Base-by-base conservation (phyloP, 2,888 invertebrate genomes). In the Theodoxus fluviatilis region DNA sequence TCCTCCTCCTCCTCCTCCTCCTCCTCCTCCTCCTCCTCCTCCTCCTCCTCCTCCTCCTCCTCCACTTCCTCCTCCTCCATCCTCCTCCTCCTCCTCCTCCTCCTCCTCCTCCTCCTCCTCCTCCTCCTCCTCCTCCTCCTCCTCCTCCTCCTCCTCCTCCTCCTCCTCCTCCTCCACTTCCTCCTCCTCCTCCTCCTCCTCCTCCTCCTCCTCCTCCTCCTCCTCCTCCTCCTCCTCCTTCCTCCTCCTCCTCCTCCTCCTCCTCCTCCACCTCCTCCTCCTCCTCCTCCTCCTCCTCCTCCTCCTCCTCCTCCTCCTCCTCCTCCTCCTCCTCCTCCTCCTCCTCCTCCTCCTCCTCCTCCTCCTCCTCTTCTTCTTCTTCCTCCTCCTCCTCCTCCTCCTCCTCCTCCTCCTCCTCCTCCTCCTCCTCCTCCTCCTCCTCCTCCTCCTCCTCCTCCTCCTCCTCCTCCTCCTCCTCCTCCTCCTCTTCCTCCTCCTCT, bases 1-100 rank as follows among this genome's bases (percentile, higher is more conserved):
- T 43, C 43, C 43, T 43, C 43, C 43, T 43, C 43, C 43, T 43
- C 43, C 43, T 43, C 43, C 43, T 43, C 43, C 43, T 43, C 43
- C 43, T 43, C 43, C 43, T 43, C 43, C 43, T 43, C 43, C 43
- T 43, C 43, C 43, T 43, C 43, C 43, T 43, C 43, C 43, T 43
- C 43, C 43, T 43, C 43, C 43, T 43, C 43, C 43, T 43, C 43
- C 43, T 43, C 43, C 43, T 43, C 43, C 43, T 43, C 43, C 43
- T 43, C 43, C 15, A 9, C 15, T 15, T 43, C 15, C 43, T 15
- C 43, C 15, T 43, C 43, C 15, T 43, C 43, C 15, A 9, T 43
- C 15, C 43, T 43, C 15, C 43, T 43, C 15, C 43, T 43, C 15
- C 43, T 43, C 15, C 43, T 43, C 15, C 43, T 43, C 43, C 43